Evolutionary conservation across 2,113 vertebrate genomes (phyloP), one percentile per base, ranked within the genome.

Genomic region (Sclerurus mexicanus): DNA sequence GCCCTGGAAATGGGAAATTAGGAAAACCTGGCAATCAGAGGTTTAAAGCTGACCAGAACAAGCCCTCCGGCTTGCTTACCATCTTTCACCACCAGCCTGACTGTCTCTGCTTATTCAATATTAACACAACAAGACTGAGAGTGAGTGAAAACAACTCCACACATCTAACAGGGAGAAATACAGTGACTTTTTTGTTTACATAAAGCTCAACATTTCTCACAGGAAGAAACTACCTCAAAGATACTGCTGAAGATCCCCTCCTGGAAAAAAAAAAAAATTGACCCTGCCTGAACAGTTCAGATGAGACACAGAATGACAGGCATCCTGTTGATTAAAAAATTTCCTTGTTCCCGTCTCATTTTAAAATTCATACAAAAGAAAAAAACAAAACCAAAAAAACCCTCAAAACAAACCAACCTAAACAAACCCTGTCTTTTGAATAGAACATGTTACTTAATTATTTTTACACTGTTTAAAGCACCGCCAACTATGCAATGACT

Each of bases 1-100:
- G 98, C 98, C 98, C 98, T 98, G 98, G 98, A 99, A 98, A 98
- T 98, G 96, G 98, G 96, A 98, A 99, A 99, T 99, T 98, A 98
- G 98, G 98, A 98, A 98, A 98, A 97, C 81, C 97, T 98, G 97
- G 98, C 98, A 99, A 99, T 99, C 98, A 98, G 97, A 98, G 97
- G 94, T 93, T 97, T 96, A 95, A 97, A 96, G 90, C 93, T 97
- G 97, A 98, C 96, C 94, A 97, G 89, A 94, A 98, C 98, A 98
- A 97, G 98, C 98, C 98, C 98, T 66, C 81, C 67, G 98, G 98
- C 98, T 94, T 97, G 96, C 95, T 96, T 96, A 97, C 98, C 97
- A 97, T 98, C 98, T 98, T 97, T 97, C 96, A 98, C 97, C 97
- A 98, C 95, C 86, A 97, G 97, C 82, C 96, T 96, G 94, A 92